Evolutionary conservation across 2,797 vertebrate genomes (phyloP), one percentile per base, ranked within the genome.

Genomic region (Amblyopsis hoosieri): DNA sequence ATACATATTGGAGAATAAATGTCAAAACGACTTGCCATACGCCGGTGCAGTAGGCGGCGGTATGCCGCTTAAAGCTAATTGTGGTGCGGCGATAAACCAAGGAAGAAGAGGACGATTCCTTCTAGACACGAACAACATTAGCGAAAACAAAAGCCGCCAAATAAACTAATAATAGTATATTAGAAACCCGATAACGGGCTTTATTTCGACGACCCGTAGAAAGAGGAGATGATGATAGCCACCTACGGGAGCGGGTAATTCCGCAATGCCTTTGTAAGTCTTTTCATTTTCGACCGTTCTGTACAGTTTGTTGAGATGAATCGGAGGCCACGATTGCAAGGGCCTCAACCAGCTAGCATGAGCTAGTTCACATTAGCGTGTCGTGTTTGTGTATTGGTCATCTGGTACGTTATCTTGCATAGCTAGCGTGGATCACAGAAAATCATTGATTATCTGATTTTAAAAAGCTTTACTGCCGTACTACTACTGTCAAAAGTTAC

Each of bases 221-320:
- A 56, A 64, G 4, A 69, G 61, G 67, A 33, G 62, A 64, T 45
- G 42, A 23, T 66, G 55, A 57, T 12, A 54, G 15, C 29, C 57
- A 45, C 13, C 3, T 54, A 59, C 63, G 59, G 33, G 64, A 55
- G 45, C 59, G 46, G 61, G 45, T 59, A 50, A 47, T 58, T 64
- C 60, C 54, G 74, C 46, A 48, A 87, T 90, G 89, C 82, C 82
- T 60, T 79, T 81, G 89, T 90, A 75, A 89, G 87, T 87, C 77
- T 55, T 47, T 64, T 11, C 17, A 29, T 60, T 12, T 42, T 5
- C 12, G 33, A 12, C 15, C n/a, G 49, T 3, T 60, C 57, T 46
- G 13, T 11, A 42, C 14, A 45, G 13, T 65, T 19, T 49, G 9
- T 42, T 46, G 55, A 11, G 62, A 48, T 62, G 12, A 46, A 52